A percentile compares a stretch with the other conserved stretches of the same genome.
These are phyloP conservation scores for Orycteropus afer DNA, from an alignment of 2,113 vertebrate species.

Conservation along the genomic window DNA sequence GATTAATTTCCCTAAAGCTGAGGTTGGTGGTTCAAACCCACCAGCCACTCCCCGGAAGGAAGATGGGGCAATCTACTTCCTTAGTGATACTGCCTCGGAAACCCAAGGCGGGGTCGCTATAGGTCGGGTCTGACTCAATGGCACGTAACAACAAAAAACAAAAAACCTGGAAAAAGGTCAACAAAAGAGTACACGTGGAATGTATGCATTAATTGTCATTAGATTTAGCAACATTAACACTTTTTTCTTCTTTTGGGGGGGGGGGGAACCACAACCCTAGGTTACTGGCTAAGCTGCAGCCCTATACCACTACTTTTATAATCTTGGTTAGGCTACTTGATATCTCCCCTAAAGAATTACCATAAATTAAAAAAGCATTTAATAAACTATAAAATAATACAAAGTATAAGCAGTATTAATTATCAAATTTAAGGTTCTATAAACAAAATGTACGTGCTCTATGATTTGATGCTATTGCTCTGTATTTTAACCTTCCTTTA, in stretches of 20 bases:
- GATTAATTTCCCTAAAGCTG: neutral
- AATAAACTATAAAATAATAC: slow-evolving; percentile 18
- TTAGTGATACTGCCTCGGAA: too few relatives aligned
- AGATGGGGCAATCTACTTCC: too few relatives aligned
- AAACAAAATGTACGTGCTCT: slow-evolving; percentile 1
- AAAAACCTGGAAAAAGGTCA: neutral
- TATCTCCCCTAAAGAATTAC: neutral
- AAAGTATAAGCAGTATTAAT: slow-evolving; percentile 10
- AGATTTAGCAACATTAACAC: neutral
- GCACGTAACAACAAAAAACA: too few relatives aligned
- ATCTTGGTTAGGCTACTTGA: neutral
- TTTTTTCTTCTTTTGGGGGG: slow-evolving; percentile 13
- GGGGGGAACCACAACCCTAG: neutral
- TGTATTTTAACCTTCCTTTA: neutral
- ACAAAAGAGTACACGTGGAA: neutral
- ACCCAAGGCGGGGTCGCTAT: too few relatives aligned
- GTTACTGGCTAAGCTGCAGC: neutral
- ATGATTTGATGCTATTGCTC: neutral
- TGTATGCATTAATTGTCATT: neutral
- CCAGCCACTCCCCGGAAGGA: too few relatives aligned
- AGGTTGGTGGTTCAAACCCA: too few relatives aligned
- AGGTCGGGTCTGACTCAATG: too few relatives aligned
- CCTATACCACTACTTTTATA: neutral
- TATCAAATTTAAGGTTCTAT: slow-evolving; percentile 45
- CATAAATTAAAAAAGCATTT: neutral